Evolutionary conservation across 1,140 invertebrate genomes (phyloP).

Genomic region (Phymorhynchus buccinoides): DNA sequence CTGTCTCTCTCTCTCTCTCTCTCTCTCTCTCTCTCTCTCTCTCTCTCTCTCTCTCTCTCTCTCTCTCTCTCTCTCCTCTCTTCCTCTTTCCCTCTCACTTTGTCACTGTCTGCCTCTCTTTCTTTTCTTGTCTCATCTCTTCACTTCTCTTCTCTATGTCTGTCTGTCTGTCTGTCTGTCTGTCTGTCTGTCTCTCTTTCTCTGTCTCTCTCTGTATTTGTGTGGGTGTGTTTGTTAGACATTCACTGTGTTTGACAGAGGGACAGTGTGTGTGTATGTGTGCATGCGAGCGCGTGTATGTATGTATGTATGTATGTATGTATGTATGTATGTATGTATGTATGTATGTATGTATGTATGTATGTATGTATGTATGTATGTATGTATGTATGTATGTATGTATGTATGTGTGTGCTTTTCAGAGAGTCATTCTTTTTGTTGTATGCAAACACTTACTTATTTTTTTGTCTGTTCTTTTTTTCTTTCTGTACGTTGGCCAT

Average conservation of each 20-base stretch:
- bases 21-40: background rate
- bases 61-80: slow-evolving; percentile 9
- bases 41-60: background rate
- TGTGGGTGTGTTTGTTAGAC: too few species aligned
- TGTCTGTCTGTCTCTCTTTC: background rate
- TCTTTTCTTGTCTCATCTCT: background rate
- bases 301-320: background rate
- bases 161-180: background rate
- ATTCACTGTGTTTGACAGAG: too few species aligned
- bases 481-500: too few species aligned
- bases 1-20: background rate
- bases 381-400: too few species aligned
- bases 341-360: too few species aligned
- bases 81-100: background rate
- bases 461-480: too few species aligned
- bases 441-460: too few species aligned
- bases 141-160: background rate
- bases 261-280: too few species aligned
- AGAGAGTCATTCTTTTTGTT: too few species aligned
- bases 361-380: too few species aligned
- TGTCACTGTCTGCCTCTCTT: background rate
- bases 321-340: background rate
- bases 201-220: background rate
- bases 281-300: too few species aligned
- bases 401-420: too few species aligned